These are phyloP conservation scores for Andricus curvator DNA, from an alignment of 2,888 invertebrate species.

Conservation along the genomic window DNA sequence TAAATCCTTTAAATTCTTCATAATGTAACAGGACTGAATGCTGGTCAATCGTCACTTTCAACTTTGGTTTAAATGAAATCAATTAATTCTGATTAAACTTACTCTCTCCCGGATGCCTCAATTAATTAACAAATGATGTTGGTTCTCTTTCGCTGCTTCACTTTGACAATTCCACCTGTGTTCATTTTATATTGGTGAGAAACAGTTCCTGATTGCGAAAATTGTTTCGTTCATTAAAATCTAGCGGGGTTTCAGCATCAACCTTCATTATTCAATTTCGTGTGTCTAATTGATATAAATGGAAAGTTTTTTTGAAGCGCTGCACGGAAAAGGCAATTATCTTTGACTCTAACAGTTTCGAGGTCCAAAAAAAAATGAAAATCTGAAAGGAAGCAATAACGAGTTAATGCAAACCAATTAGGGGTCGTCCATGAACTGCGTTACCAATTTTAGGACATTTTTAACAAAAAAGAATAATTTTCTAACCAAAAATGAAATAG, in stretches of 20 bases:
- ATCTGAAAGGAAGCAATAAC: background rate
- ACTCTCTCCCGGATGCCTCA: background rate
- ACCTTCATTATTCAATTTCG: background rate
- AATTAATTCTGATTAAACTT: conserved; percentile 5
- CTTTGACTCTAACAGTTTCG: background rate
- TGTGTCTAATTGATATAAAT: background rate
- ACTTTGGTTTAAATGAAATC: background rate
- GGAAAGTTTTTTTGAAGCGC: background rate
- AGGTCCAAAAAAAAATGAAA: background rate
- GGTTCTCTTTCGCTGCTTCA: background rate
- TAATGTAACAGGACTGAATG: background rate
- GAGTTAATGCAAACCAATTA: background rate
- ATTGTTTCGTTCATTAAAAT: background rate
- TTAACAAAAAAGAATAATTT: too few species aligned
- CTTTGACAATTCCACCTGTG: background rate
- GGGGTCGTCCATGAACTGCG: too few species aligned
- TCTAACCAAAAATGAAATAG: too few species aligned
- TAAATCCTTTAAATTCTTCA: background rate
- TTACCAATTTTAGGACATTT: too few species aligned
- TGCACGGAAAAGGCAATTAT: background rate
- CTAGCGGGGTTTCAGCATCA: background rate
- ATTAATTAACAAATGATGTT: conserved; percentile 10
- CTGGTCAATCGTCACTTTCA: background rate
- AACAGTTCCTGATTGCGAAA: background rate
- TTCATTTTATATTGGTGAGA: background rate